Base-by-base conservation (phyloP, 2,797 vertebrate species). In the Rhinatrema bivittatum region DNA sequence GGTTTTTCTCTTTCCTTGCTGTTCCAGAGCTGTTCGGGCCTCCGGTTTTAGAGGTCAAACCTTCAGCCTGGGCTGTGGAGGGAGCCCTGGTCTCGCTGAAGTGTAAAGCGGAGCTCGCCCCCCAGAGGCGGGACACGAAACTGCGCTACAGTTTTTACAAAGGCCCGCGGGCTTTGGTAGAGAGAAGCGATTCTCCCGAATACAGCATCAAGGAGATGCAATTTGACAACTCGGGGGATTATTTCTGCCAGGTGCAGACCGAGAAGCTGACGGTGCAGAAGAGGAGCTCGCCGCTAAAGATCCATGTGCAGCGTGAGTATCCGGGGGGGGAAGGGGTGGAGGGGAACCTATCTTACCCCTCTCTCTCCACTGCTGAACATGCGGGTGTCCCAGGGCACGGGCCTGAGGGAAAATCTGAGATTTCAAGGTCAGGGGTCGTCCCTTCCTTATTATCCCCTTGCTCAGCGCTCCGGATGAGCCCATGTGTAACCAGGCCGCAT, bases 101-200 rank as follows among this genome's bases (percentile, higher is more conserved):
- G 50, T 69, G 65, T 22, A 48, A 59, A 15, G 69, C 65, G 4
- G 39, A 18, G 15, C 36, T 49, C 37, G 62, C 65, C 48, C 30
- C 62, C 6, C 62, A 47, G 9, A 51, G 44, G 53, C 45, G 32
- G 13, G 40, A 45, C 32, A 43, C 42, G 17, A 53, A 46, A 7
- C 50, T 69, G 38, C 62, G 55, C 33, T 69, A 69, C 30, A 50
- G 62, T 10, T 69, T 69, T 50, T 69, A 69, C 40, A 60, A 60
- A 36, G 47, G 56, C 46, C 54, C 58, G 10, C 65, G 62, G 6
- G 15, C 41, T 0, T 47, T 60, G 45, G 41, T 12, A 1, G 6
- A 6, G 38, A 8, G 11, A 9, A 32, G 11, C 2, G 4, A 12
- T 4, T 57, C 53, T 16, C 16, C 55, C 2, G 48, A 60, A 23